Evolutionary conservation across 2,113 vertebrate genomes (phyloP).

Genomic region (Hydrochoerus hydrochaeris): DNA sequence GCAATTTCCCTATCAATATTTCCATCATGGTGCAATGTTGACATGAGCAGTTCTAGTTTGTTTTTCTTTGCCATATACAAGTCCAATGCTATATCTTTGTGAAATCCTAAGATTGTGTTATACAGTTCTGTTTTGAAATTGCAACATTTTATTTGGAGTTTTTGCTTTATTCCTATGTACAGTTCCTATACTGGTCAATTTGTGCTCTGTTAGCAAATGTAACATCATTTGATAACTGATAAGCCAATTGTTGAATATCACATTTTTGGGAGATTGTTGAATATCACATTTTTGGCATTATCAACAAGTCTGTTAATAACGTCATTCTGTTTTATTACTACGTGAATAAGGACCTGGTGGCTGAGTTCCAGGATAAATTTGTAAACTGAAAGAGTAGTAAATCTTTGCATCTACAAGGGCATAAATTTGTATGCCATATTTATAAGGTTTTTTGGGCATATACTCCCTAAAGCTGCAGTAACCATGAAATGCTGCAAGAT

Average conservation of each 20-base stretch:
- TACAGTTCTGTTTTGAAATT: not conserved
- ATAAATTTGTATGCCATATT: not conserved
- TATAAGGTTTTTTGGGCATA: not conserved
- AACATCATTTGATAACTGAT: not conserved
- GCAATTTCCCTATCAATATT: not conserved
- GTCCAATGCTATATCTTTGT: not conserved
- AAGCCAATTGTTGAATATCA: not conserved
- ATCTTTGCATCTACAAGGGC: not conserved
- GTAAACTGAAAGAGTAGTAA: not conserved
- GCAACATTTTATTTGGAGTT: not conserved
- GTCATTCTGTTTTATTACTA: too few species aligned
- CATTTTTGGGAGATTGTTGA: not conserved
- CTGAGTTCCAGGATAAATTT: not conserved
- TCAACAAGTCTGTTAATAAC: too few species aligned
- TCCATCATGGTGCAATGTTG: not conserved
- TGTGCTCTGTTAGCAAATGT: not conserved
- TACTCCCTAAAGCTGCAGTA: not conserved
- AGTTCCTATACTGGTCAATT: not conserved
- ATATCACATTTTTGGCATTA: not conserved
- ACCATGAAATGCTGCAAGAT: not conserved
- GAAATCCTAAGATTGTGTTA: not conserved
- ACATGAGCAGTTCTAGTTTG: not conserved
- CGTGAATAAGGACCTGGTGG: too few species aligned
- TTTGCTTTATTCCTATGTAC: not conserved
- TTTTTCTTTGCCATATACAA: not conserved